phyloP scores from a whole-genome alignment of 2,113 vertebrate genomes.

The Aegotheles bennettii region DNA sequence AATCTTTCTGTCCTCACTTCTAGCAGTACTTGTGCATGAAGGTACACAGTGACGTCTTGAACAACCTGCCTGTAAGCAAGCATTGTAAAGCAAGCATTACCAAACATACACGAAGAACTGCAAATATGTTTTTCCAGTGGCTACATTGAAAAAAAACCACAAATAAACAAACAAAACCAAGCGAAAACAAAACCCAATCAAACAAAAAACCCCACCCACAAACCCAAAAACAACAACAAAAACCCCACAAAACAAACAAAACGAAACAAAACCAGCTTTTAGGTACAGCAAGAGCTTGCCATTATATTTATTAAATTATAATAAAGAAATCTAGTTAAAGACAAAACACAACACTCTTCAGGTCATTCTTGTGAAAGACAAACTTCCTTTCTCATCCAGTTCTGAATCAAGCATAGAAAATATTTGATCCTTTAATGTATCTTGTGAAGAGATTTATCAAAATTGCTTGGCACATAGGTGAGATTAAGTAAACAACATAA shows the following conservation, averaged over 20 bases:
- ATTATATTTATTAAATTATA: background rate
- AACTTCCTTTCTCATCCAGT: background rate
- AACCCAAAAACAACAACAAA: no score
- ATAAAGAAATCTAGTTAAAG: background rate
- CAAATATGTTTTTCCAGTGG: background rate
- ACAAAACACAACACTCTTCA: background rate
- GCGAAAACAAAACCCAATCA: background rate
- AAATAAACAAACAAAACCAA: no score
- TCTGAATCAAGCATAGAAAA: background rate
- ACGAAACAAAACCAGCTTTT: background rate
- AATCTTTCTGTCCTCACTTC: background rate
- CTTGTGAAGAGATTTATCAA: background rate
- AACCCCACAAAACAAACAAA: background rate
- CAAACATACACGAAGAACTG: background rate
- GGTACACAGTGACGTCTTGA: background rate
- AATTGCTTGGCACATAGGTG: background rate
- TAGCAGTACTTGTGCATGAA: background rate
- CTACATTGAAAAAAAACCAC: no score
- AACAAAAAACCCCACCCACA: background rate
- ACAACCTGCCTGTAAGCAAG: background rate
- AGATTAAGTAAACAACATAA: background rate
- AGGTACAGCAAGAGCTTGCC: background rate
- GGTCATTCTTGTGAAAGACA: background rate
- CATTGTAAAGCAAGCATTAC: background rate
- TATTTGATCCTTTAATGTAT: background rate